These are phyloP conservation scores for Coracias cyanogaster DNA, from an alignment of 2,797 vertebrate species.

Conservation along the genomic window DNA sequence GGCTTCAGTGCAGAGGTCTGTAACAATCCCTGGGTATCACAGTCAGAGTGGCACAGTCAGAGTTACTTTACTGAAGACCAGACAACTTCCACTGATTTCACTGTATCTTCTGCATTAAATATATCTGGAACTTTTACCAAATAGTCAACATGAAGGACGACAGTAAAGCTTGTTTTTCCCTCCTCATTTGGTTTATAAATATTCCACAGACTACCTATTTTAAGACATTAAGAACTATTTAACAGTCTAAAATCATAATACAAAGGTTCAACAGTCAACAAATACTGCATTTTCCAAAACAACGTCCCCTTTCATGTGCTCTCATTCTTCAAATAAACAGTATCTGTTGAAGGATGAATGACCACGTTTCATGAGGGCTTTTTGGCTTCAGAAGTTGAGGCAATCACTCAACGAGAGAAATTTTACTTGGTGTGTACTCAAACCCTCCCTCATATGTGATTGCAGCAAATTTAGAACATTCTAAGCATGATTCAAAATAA, in stretches of 20 bases:
- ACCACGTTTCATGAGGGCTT: neutral
- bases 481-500: neutral
- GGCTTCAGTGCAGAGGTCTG: neutral
- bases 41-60: neutral
- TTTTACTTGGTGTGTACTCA: neutral
- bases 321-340: neutral
- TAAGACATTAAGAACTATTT: neutral
- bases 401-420: neutral
- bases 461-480: neutral
- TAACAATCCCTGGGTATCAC: neutral
- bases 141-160: neutral
- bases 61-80: neutral
- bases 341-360: neutral
- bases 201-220: neutral
- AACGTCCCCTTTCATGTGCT: neutral
- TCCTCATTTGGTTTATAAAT: neutral
- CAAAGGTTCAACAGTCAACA: neutral
- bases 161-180: neutral
- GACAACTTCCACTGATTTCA: neutral
- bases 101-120: neutral
- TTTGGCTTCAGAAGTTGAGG: neutral
- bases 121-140: neutral
- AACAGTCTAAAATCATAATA: neutral
- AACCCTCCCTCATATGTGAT: neutral
- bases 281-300: neutral